A percentile compares a stretch with the other conserved stretches of the same genome.
Conservation (phyloP, 2,113 vertebrate species). For the Chinchilla lanigera region DNA sequence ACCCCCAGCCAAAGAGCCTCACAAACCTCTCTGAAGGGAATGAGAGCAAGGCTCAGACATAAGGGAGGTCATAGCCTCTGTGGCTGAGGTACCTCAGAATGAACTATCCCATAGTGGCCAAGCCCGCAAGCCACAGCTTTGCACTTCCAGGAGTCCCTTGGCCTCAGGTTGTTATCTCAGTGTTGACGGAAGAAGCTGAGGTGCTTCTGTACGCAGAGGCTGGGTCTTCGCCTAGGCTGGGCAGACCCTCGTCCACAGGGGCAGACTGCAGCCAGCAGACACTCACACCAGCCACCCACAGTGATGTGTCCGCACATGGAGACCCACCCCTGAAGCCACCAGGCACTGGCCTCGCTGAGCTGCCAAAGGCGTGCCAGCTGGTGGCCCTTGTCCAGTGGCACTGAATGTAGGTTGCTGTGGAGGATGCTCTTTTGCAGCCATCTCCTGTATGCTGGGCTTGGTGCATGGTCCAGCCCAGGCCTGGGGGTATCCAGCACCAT, state of each 20-base stretch:
- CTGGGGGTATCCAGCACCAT: accelerated
- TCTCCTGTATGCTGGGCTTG: accelerated
- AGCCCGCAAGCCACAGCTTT: too few species aligned
- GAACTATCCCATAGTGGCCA: not conserved
- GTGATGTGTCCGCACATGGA: not conserved
- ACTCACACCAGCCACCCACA: not conserved
- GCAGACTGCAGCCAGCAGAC: too few species aligned
- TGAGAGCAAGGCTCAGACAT: not conserved
- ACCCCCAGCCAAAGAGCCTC: not conserved
- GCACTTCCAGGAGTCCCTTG: not conserved
- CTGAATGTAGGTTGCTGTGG: not conserved
- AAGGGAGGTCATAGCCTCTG: accelerated
- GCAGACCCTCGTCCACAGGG: not conserved
- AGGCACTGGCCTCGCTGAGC: not conserved
- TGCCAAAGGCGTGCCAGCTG: not conserved
- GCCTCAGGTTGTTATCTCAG: not conserved
- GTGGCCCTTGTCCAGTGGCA: not conserved
- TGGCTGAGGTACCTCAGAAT: accelerated
- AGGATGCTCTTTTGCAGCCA: not conserved
- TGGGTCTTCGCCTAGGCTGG: not conserved
- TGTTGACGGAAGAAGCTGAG: not conserved
- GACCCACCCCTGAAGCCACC: not conserved
- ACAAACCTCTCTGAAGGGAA: not conserved
- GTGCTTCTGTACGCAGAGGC: not conserved
- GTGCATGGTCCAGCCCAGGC: not conserved